A percentile compares a stretch with the other conserved stretches of the same genome.
phyloP scores from a whole-genome alignment of 2,888 invertebrate genomes.

The Malthinus seriepunctatus region DNA sequence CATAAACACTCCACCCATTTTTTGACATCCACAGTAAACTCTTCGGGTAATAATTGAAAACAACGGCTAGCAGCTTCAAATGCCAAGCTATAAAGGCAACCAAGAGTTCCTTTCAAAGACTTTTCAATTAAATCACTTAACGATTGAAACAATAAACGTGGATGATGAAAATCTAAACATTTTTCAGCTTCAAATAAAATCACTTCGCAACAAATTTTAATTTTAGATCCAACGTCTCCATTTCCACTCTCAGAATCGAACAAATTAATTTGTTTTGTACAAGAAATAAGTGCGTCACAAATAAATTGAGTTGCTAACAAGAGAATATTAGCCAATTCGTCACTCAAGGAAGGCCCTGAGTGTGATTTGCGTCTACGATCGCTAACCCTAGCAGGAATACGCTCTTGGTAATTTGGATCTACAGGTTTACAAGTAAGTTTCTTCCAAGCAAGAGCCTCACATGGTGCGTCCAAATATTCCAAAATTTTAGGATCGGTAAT shows the following conservation, averaged over 20 bases:
- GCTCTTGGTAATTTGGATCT: neutral
- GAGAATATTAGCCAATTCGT: constrained; percentile 42
- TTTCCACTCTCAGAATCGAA: constrained; percentile 74
- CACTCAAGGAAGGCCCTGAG: constrained; percentile 46
- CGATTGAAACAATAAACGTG: constrained; percentile 46
- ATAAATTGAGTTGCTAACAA: constrained; percentile 50
- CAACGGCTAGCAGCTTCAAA: constrained; percentile 67
- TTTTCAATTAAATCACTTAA: constrained; percentile 66
- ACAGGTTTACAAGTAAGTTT: neutral
- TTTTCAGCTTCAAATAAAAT: constrained; percentile 40
- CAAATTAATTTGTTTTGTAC: constrained; percentile 64
- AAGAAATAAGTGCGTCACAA: constrained; percentile 61
- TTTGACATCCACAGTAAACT: constrained; percentile 33
- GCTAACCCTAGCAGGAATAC: constrained; percentile 9
- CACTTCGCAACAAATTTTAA: constrained; percentile 44
- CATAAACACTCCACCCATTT: constrained; percentile 57
- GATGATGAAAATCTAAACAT: constrained; percentile 40
- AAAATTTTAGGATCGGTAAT: constrained; percentile 58
- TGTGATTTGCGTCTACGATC: neutral
- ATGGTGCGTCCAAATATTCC: constrained; percentile 61
- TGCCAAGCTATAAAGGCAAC: constrained; percentile 77
- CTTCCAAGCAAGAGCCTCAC: constrained; percentile 62
- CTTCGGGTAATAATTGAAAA: constrained; percentile 49
- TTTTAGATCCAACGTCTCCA: constrained; percentile 70
- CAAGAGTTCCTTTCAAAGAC: constrained; percentile 78